Conservation (phyloP, 2,888 invertebrate genomes). For the Leptopilina drosophilae region DNA sequence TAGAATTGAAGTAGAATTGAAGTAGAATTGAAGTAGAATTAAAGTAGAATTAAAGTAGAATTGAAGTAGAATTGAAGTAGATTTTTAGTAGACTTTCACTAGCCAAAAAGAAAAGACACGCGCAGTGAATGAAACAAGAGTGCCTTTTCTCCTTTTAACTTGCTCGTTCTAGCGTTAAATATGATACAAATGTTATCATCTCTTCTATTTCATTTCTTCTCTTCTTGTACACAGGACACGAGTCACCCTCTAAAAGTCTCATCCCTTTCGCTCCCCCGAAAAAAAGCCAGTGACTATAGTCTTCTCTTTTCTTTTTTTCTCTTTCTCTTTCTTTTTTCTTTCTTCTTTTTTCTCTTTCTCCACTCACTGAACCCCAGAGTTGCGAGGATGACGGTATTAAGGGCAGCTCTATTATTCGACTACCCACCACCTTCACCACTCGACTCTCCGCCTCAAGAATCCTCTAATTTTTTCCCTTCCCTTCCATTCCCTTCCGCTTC, state of each 20-base stretch:
- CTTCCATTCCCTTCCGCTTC: slow-evolving; percentile 47
- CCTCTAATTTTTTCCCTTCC: slow-evolving; percentile 64
- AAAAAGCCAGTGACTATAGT: not conserved
- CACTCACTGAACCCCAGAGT: slow-evolving; percentile 55
- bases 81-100: too few relatives aligned
- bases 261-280: slow-evolving; percentile 5
- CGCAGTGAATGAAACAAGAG: not conserved
- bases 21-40: too few relatives aligned
- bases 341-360: slow-evolving; percentile 29
- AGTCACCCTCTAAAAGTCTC: slow-evolving; percentile 39
- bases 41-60: too few relatives aligned
- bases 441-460: slow-evolving; percentile 66
- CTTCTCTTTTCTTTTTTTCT: slow-evolving; percentile 23
- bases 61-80: too few relatives aligned
- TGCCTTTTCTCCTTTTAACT: slow-evolving; percentile 66
- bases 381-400: slow-evolving; percentile 71
- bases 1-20: too few relatives aligned
- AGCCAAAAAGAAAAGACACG: not conserved
- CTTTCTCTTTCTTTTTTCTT: slow-evolving; percentile 2
- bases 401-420: slow-evolving; percentile 73
- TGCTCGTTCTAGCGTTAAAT: slow-evolving; percentile 74
- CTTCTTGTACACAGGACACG: slow-evolving; percentile 54
- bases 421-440: slow-evolving; percentile 61
- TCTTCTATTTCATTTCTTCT: slow-evolving; percentile 68
- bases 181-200: slow-evolving; percentile 76